Percentiles rank a stretch among this genome's conserved stretches.
Conservation (phyloP, 2,888 invertebrate genomes). For the Caenorhabditis sp. region DNA sequence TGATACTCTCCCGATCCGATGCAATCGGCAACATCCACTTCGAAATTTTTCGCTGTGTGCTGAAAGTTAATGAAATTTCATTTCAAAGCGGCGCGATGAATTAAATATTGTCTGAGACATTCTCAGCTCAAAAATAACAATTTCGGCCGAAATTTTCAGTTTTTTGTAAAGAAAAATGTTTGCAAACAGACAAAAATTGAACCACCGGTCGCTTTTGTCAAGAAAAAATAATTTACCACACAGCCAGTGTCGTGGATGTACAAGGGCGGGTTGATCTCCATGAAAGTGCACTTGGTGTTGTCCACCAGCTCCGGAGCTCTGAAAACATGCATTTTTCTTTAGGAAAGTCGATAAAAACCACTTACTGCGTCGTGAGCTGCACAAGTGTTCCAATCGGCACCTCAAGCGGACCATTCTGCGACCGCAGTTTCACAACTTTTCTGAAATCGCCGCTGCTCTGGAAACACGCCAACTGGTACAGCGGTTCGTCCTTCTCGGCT, state of each 20-base stretch:
- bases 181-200: no score
- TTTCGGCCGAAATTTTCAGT: no score
- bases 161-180: no score
- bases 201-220: no score
- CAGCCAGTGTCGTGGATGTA: no score
- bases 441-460: background rate
- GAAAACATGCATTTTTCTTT: no score
- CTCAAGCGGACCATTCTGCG: background rate
- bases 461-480: background rate
- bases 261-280: no score
- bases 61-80: background rate
- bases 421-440: background rate
- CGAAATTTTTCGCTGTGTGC: background rate
- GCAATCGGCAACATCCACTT: background rate
- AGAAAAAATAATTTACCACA: no score
- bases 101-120: no score
- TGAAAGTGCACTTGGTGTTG: no score
- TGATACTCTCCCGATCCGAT: background rate
- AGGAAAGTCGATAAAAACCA: background rate
- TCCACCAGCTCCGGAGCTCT: no score
- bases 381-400: background rate
- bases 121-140: background rate
- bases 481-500: background rate
- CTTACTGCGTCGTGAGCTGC: background rate
- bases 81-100: no score